Evolutionary conservation across 2,797 vertebrate species (phyloP).

Genomic region (Danio kyathit): DNA sequence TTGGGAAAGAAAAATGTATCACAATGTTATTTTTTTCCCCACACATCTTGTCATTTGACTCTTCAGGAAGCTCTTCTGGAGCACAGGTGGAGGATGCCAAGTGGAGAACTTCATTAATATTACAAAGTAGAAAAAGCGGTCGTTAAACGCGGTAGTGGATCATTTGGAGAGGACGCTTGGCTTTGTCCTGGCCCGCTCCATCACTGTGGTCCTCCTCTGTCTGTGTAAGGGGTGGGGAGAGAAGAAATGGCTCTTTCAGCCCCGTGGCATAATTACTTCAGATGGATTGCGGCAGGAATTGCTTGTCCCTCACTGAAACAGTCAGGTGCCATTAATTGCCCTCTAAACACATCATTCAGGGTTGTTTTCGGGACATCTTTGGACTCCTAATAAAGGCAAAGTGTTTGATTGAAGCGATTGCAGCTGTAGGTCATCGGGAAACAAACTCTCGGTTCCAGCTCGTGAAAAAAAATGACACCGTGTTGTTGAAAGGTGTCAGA

Average conservation of each 20-base stretch:
- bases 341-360: slow-evolving; percentile 71
- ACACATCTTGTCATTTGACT: slow-evolving; percentile 1
- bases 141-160: slow-evolving; percentile 73
- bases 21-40: slow-evolving; percentile 65
- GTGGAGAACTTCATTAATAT: slow-evolving; percentile 66
- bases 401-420: slow-evolving; percentile 73
- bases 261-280: slow-evolving; percentile 76
- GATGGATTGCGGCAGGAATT: slow-evolving; percentile 79
- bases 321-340: slow-evolving; percentile 77
- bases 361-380: slow-evolving; percentile 72
- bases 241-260: slow-evolving; percentile 59
- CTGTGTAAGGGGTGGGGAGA: slow-evolving; percentile 61
- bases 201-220: slow-evolving; percentile 70
- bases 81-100: slow-evolving; percentile 44
- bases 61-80: slow-evolving; percentile 18
- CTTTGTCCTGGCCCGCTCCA: slow-evolving; percentile 71
- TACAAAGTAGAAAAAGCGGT: slow-evolving; percentile 60
- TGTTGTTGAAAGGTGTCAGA: slow-evolving; percentile 34
- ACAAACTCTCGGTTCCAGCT: slow-evolving; percentile 38
- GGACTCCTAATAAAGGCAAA: slow-evolving; percentile 75
- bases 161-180: slow-evolving; percentile 73
- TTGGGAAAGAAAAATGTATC: slow-evolving; percentile 85
- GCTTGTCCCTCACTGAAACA: slow-evolving; percentile 78
- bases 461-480: slow-evolving; percentile 33
- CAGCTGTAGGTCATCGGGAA: slow-evolving; percentile 68